Base-by-base conservation (phyloP, 2,888 invertebrate species). In the Uloborus plumipes region DNA sequence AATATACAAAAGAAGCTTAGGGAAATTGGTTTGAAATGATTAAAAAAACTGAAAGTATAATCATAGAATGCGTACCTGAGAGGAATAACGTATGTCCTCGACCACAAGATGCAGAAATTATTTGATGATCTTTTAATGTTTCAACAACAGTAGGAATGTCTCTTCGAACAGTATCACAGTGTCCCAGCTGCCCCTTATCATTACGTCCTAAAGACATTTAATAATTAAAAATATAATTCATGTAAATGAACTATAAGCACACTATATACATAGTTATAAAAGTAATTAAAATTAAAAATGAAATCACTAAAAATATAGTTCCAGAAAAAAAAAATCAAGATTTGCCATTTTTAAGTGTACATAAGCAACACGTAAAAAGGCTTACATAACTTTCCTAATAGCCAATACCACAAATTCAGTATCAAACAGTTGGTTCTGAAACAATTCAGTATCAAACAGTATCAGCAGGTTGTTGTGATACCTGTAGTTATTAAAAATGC, bases 21-120 rank as follows among this genome's bases (percentile, higher is more conserved):
- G 31, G 7, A 31, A 31, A 31, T 31, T 2, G 7, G 7, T 31
- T 4, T 31, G 7, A 31, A 31, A 31, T 31, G 2, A 31, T 31
- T 31, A 4, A 4, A 4, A 4, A 31, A 31, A 31, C 6, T 53
- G 2, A 31, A 2, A 31, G 39, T 9, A 39, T 7, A 39, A 11
- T 39, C 39, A 39, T 11, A 39, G 11, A 7, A 39, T 9, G 39
- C 11, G 85, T 90, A 92, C 94, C 95, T 84, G 95, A 94, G 14
- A 97, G 92, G 87, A 97, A 94, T 3, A 98, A 90, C 0, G 96
- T 94, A 89, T 98, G 97, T 88, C 94, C 93, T 20, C 95, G 92
- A 62, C 98, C 97, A 86, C 94, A 94, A 0, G 96, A 94, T 0
- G 95, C 97, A 87, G 93, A 93, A 72, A 98, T 94, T 78, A 97